Evolutionary conservation across 2,113 vertebrate species (phyloP).

Genomic region (Sander vitreus): DNA sequence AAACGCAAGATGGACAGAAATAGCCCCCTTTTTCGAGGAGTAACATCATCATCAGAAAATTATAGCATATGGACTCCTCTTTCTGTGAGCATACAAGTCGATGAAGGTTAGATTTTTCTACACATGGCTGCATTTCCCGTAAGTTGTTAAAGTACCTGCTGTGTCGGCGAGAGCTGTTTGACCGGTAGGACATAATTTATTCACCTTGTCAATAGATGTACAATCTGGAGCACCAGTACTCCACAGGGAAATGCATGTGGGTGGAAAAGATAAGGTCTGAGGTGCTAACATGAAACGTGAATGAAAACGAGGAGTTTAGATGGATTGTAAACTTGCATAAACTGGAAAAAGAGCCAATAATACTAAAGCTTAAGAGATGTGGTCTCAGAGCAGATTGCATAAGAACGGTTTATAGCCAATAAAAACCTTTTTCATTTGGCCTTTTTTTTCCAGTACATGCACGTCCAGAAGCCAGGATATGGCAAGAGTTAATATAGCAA

Average conservation of each 20-base stretch:
- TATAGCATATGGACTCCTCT: conserved; percentile 33
- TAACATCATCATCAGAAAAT: conserved; percentile 18
- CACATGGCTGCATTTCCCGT: conserved; percentile 25
- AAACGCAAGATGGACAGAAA: conserved; percentile 28
- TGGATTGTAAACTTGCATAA: conserved; percentile 42
- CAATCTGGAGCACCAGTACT: conserved; percentile 31
- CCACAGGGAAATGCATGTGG: conserved; percentile 30
- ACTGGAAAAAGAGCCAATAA: conserved; percentile 38
- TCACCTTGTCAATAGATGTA: conserved; percentile 38
- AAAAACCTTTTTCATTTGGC: conserved; percentile 20
- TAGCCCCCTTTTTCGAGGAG: conserved; percentile 24
- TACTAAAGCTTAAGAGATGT: not conserved
- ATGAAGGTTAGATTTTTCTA: conserved; percentile 35
- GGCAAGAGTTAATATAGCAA: conserved; percentile 32
- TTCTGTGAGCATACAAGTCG: conserved; percentile 31
- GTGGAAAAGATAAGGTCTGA: not conserved
- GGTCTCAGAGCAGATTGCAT: not conserved
- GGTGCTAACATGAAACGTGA: conserved; percentile 5
- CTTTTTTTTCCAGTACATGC: conserved; percentile 41
- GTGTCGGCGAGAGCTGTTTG: not conserved
- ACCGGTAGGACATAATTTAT: conserved; percentile 59
- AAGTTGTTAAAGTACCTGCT: conserved; percentile 7
- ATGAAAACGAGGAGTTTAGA: not conserved
- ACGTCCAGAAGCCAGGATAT: conserved; percentile 17
- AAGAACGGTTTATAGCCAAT: conserved; percentile 20